These are phyloP conservation scores for Pseudeuparius sepicola DNA, from an alignment of 2,888 invertebrate genomes.

Conservation along the genomic window DNA sequence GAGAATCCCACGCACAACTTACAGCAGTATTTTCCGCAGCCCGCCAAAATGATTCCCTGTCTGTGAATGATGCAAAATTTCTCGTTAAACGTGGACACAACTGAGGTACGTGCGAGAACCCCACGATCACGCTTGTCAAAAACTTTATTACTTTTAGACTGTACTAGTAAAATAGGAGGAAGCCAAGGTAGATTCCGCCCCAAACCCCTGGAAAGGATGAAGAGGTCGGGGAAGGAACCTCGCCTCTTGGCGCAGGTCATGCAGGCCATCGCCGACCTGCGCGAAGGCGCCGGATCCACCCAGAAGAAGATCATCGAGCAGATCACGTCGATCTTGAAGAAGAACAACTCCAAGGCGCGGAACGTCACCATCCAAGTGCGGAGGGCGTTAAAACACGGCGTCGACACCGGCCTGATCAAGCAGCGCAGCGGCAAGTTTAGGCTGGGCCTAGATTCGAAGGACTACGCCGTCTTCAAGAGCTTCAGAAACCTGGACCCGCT, in stretches of 20 bases:
- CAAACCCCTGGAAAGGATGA: constrained; percentile 17
- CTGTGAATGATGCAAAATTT: too few relatives aligned
- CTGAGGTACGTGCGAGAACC: too few relatives aligned
- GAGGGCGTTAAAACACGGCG: constrained; percentile 26
- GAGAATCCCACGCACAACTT: too few relatives aligned
- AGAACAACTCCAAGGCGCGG: constrained; percentile 18
- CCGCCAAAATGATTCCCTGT: too few relatives aligned
- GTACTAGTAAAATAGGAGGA: not conserved
- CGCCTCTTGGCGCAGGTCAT: constrained; percentile 25
- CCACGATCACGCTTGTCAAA: too few relatives aligned
- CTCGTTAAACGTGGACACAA: too few relatives aligned
- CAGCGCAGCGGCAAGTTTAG: constrained; percentile 24
- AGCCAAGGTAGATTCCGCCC: constrained; percentile 1
- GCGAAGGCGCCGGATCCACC: constrained; percentile 25
- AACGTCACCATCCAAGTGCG: constrained; percentile 25
- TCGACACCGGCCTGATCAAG: constrained; percentile 24
- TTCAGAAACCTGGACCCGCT: constrained; percentile 9
- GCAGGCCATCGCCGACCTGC: constrained; percentile 28
- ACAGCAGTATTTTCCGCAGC: too few relatives aligned
- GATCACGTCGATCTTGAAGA: constrained; percentile 16
- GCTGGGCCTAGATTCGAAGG: constrained; percentile 20
- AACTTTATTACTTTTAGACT: too few relatives aligned
- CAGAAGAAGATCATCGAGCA: constrained; percentile 24
- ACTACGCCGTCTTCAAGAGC: constrained; percentile 21
- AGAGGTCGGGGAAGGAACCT: constrained; percentile 21